A percentile compares a stretch with the other conserved stretches of the same genome.
Conservation (phyloP, 1,140 invertebrate species). For the Mya arenaria region DNA sequence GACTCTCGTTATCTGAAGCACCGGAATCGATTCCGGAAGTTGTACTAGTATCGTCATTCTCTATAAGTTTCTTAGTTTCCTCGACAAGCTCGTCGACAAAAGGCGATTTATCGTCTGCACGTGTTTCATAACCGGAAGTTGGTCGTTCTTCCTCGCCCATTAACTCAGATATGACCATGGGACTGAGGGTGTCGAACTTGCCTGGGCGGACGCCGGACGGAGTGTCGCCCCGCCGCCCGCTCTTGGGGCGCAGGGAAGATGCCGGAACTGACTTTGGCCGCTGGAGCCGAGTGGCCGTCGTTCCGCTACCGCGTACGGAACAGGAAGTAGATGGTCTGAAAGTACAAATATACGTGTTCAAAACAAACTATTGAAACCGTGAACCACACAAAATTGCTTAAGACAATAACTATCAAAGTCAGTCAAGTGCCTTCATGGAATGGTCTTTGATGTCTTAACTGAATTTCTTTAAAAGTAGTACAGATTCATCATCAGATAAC, state of each 20-base stretch:
- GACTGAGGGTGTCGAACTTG: constrained; percentile 67
- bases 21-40: constrained; percentile 72
- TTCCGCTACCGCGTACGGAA: constrained; percentile 21
- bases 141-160: constrained; percentile 50
- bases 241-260: constrained; percentile 22
- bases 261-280: constrained; percentile 52
- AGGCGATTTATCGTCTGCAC: constrained; percentile 37
- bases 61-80: constrained; percentile 35
- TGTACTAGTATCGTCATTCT: constrained; percentile 68
- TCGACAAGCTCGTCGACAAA: constrained; percentile 23
- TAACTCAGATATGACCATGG: constrained; percentile 60
- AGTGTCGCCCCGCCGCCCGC: constrained; percentile 52
- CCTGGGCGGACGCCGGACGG: constrained; percentile 62
- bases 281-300: not conserved
- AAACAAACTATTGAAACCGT: too few species aligned
- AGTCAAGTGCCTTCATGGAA: too few species aligned
- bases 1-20: constrained; percentile 63
- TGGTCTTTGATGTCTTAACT: too few species aligned
- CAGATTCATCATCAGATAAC: too few species aligned
- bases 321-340: constrained; percentile 53
- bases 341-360: constrained; percentile 8
- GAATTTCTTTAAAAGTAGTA: too few species aligned
- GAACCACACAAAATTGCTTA: too few species aligned
- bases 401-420: too few species aligned
- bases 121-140: constrained; percentile 16